A percentile compares a stretch with the other conserved stretches of the same genome.
Conservation (phyloP, 2,113 vertebrate genomes). For the Tamias sibiricus region DNA sequence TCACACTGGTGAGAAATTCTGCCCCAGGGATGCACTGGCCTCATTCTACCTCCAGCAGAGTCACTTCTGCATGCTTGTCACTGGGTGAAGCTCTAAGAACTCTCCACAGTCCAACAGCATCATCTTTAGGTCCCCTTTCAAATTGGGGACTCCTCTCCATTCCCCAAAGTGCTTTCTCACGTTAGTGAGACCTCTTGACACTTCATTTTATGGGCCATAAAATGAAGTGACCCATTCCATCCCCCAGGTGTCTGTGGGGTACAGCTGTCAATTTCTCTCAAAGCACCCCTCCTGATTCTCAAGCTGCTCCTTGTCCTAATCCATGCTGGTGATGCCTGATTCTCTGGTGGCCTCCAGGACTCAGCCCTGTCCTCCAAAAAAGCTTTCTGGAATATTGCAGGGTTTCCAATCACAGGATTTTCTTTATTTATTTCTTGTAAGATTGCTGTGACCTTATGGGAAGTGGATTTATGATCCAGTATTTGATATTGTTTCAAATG, state of each 20-base stretch:
- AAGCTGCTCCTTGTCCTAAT: background rate
- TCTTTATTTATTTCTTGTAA: background rate
- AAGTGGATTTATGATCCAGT: background rate
- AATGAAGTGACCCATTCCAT: background rate
- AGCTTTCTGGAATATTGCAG: conserved; percentile 29
- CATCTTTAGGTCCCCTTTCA: background rate
- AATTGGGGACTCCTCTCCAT: background rate
- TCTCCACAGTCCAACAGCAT: background rate
- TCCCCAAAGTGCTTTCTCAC: background rate
- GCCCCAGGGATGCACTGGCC: background rate
- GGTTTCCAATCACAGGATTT: background rate
- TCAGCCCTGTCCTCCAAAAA: background rate
- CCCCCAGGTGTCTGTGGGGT: background rate
- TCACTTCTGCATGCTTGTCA: background rate
- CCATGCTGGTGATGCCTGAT: no score
- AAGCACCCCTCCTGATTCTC: background rate
- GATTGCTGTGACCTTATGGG: background rate
- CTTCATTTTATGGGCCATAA: no score
- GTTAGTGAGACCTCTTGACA: background rate
- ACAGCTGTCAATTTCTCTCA: background rate
- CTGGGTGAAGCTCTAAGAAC: background rate
- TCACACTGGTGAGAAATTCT: background rate
- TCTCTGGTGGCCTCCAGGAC: background rate
- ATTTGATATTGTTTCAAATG: background rate
- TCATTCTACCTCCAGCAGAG: background rate